Conservation (phyloP, 2,113 vertebrate species). For the Penelope pileata region DNA sequence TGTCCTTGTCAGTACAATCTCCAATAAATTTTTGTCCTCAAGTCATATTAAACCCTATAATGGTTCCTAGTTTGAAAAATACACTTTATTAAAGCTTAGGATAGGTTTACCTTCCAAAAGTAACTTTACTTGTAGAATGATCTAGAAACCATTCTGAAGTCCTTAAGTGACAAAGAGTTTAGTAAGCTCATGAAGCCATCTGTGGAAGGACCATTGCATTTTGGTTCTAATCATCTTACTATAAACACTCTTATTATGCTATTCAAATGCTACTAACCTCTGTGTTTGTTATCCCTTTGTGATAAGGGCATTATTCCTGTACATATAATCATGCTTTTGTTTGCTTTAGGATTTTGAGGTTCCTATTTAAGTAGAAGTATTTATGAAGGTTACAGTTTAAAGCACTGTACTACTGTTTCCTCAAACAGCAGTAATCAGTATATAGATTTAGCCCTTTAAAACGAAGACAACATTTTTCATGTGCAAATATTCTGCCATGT, state of each 20-base stretch:
- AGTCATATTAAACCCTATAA: not conserved
- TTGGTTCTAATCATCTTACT: conserved; percentile 8
- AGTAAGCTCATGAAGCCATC: not conserved
- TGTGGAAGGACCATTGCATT: not conserved
- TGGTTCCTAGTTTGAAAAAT: not conserved
- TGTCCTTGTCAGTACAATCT: not conserved
- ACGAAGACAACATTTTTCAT: not conserved
- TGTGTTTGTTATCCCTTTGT: conserved; percentile 38
- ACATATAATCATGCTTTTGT: conserved; percentile 22
- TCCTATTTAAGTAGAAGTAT: conserved; percentile 40
- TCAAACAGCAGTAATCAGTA: conserved; percentile 13
- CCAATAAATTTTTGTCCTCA: not conserved
- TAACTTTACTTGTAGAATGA: not conserved
- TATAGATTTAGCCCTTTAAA: conserved; percentile 29
- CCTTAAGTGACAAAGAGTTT: not conserved
- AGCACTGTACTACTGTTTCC: not conserved
- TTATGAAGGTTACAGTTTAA: conserved; percentile 35
- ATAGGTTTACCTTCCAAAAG: not conserved
- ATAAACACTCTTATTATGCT: not conserved
- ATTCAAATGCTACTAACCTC: not conserved
- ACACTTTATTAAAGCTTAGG: not conserved
- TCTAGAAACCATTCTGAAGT: conserved; percentile 5
- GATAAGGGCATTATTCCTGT: conserved; percentile 41
- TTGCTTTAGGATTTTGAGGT: conserved; percentile 36
- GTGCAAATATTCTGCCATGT: conserved; percentile 20